Evolutionary conservation across 1,140 invertebrate genomes (phyloP).

Genomic region (Semibalanus balanoides): DNA sequence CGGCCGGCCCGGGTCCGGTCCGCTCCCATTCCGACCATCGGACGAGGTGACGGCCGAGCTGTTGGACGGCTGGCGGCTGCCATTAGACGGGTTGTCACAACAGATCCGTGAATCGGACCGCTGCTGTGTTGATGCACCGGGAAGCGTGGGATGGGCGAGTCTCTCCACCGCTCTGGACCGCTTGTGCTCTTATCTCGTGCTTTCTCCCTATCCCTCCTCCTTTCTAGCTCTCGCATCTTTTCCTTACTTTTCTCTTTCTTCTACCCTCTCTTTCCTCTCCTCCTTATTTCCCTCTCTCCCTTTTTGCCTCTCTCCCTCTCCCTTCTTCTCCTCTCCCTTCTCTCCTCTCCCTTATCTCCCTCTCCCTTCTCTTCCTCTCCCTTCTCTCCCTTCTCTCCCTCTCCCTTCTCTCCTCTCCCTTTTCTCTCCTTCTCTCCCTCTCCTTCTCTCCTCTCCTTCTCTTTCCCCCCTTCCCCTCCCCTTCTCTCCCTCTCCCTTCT

Average conservation of each 20-base stretch:
- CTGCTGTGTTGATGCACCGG: too few relatives aligned
- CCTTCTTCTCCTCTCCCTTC: slow-evolving; percentile 12
- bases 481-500: neutral
- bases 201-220: too few relatives aligned
- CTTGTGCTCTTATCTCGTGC: too few relatives aligned
- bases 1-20: too few relatives aligned
- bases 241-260: too few relatives aligned
- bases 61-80: neutral
- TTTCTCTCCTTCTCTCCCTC: slow-evolving; percentile 8
- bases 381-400: neutral
- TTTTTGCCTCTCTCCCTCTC: slow-evolving; percentile 9
- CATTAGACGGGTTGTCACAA: neutral
- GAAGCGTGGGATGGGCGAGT: too few relatives aligned
- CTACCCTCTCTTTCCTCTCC: too few relatives aligned
- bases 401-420: neutral
- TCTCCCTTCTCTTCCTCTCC: neutral
- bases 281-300: neutral
- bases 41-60: too few relatives aligned
- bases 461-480: too few relatives aligned
- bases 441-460: slow-evolving; percentile 9
- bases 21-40: neutral
- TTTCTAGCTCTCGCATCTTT: too few relatives aligned
- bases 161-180: too few relatives aligned
- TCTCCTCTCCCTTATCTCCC: slow-evolving; percentile 8
- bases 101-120: too few relatives aligned